Percentiles rank a stretch among this genome's conserved stretches.
phyloP scores from a whole-genome alignment of 2,888 invertebrate genomes.

The Zygothrica quintamaculata region DNA sequence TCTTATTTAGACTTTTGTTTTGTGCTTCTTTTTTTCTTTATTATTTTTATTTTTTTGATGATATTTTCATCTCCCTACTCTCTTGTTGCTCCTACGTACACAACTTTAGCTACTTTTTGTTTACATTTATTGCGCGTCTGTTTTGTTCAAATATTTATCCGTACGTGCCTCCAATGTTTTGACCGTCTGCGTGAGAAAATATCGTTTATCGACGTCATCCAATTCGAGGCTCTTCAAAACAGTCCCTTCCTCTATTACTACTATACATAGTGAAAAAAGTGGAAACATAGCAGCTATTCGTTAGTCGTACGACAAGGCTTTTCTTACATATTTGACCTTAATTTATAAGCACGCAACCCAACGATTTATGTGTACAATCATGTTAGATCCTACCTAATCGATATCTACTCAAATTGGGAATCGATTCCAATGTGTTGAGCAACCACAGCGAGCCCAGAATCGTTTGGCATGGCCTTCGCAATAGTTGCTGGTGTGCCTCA shows the following conservation, averaged over 20 bases:
- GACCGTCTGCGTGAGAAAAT: slow-evolving; percentile 52
- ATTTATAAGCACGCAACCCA: slow-evolving; percentile 47
- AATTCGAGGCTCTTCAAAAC: slow-evolving; percentile 1
- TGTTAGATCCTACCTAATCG: slow-evolving; percentile 26
- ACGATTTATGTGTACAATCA: slow-evolving; percentile 15
- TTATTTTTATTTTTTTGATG: slow-evolving; percentile 24
- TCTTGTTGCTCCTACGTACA: slow-evolving; percentile 22
- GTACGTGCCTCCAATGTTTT: slow-evolving; percentile 22
- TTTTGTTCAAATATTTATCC: slow-evolving; percentile 23
- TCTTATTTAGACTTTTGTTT: slow-evolving; percentile 22
- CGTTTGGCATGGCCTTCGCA: slow-evolving; percentile 17
- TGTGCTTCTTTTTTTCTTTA: slow-evolving; percentile 29
- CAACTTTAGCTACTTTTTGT: slow-evolving; percentile 35
- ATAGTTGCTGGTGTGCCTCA: slow-evolving; percentile 23
- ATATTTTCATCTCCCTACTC: slow-evolving; percentile 48
- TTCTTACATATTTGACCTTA: slow-evolving; percentile 60
- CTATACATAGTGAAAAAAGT: not conserved
- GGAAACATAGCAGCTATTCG: not conserved
- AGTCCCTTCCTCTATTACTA: slow-evolving; percentile 1
- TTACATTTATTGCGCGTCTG: slow-evolving; percentile 44
- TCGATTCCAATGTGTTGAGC: slow-evolving; percentile 43
- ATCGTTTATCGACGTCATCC: slow-evolving; percentile 38
- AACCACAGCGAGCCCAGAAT: not conserved
- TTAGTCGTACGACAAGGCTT: slow-evolving; percentile 20
- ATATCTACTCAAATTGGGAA: slow-evolving; percentile 27